Percentiles rank a stretch among this genome's conserved stretches.
These are phyloP conservation scores for Tenthredo mesomela DNA, from an alignment of 2,888 invertebrate species.

Conservation along the genomic window DNA sequence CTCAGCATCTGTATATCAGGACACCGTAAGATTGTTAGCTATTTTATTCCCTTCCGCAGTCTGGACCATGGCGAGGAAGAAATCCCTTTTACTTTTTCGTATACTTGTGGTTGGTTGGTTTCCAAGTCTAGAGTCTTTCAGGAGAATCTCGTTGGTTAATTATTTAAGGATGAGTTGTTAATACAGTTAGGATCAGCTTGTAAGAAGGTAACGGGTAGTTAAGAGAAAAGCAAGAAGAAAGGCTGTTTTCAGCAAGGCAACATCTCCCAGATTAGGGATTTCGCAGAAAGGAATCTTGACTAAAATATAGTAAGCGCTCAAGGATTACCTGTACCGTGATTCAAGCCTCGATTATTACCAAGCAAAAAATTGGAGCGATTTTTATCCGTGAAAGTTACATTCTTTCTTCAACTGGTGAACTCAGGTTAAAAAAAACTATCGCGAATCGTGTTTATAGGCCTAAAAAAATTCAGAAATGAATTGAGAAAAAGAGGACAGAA, in stretches of 20 bases:
- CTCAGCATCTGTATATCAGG: constrained; percentile 72
- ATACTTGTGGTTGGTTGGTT: not conserved
- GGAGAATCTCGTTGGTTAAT: not conserved
- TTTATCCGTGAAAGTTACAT: not conserved
- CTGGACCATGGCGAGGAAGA: constrained; percentile 62
- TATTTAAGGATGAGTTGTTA: not conserved
- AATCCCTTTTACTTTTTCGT: constrained; percentile 47
- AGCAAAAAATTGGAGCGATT: not conserved
- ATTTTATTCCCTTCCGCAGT: constrained; percentile 53
- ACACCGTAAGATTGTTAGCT: constrained; percentile 58
- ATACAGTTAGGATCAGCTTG: not conserved
- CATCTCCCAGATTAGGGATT: not conserved
- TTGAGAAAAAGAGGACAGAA: not conserved
- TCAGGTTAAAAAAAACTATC: not conserved
- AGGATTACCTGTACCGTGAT: not conserved
- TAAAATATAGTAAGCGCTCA: not conserved
- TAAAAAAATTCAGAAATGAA: not conserved
- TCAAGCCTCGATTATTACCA: not conserved
- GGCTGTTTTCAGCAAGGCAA: not conserved
- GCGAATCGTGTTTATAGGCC: not conserved
- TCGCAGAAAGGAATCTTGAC: not conserved
- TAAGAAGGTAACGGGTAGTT: not conserved
- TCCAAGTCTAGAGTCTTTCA: not conserved
- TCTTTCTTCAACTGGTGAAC: not conserved
- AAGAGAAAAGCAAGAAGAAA: not conserved